These are phyloP conservation scores for Syngnathoides biaculeatus DNA, from an alignment of 2,113 vertebrate genomes.

Conservation along the genomic window DNA sequence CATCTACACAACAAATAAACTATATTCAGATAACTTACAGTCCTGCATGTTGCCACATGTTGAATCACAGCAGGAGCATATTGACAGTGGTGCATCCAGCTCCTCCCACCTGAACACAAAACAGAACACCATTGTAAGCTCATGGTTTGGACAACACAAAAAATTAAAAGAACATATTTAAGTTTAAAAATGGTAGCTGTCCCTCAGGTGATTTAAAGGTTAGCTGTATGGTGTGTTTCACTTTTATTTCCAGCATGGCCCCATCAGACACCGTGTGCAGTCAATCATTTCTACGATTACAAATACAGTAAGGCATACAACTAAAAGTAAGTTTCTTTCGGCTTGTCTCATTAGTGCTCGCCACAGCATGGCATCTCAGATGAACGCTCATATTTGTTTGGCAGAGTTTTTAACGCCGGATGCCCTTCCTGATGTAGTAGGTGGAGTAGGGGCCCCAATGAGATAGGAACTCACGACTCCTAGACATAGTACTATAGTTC, in stretches of 20 bases:
- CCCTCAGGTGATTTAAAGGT: background rate
- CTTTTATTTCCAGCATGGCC: background rate
- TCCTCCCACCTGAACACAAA: conserved; percentile 62
- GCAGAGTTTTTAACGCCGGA: no score
- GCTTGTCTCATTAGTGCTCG: no score
- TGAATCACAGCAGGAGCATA: conserved; percentile 60
- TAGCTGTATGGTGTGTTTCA: background rate
- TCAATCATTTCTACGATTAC: no score
- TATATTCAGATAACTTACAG: conserved; percentile 29
- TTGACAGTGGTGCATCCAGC: conserved; percentile 26
- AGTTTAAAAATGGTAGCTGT: background rate
- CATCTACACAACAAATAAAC: background rate
- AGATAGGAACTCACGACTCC: no score
- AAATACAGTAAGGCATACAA: no score
- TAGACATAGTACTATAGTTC: no score
- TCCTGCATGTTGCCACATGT: conserved; percentile 26
- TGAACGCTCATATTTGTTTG: no score
- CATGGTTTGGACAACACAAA: no score
- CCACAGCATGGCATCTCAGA: no score
- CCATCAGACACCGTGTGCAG: background rate
- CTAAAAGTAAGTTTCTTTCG: no score
- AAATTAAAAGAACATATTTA: background rate
- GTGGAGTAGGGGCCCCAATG: no score
- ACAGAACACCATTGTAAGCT: background rate
- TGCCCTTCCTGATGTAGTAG: no score